Percentiles rank a stretch among this genome's conserved stretches.
These are phyloP conservation scores for Diaphora mendica DNA, from an alignment of 2,888 invertebrate genomes.

Conservation along the genomic window DNA sequence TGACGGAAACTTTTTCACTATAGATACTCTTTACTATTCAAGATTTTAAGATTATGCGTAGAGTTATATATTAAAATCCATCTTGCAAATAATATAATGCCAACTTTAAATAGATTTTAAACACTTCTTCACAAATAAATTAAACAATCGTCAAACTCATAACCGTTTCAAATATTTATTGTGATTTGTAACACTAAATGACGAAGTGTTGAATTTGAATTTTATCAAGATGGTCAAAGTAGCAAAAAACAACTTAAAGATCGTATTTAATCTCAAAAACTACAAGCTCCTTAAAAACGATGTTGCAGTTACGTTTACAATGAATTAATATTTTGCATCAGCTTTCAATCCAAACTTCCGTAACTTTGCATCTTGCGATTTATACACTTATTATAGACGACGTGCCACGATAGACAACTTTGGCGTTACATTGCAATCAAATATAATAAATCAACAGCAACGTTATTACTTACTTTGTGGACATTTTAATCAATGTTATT, in stretches of 20 bases:
- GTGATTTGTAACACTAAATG: background rate
- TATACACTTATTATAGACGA: slow-evolving; percentile 48
- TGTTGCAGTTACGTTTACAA: no score
- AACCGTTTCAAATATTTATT: background rate
- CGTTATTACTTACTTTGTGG: slow-evolving; percentile 75
- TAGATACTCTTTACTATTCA: no score
- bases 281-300: slow-evolving; percentile 2
- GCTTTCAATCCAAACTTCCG: slow-evolving; percentile 20
- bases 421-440: slow-evolving; percentile 61
- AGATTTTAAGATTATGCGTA: no score
- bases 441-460: slow-evolving; percentile 74
- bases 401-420: slow-evolving; percentile 51
- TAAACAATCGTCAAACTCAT: background rate
- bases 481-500: slow-evolving; percentile 76
- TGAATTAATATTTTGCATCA: slow-evolving; percentile 13
- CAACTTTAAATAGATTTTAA: background rate
- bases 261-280: background rate
- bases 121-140: background rate
- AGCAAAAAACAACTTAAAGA: background rate
- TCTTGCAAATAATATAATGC: background rate
- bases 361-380: slow-evolving; percentile 19
- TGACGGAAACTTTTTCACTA: background rate
- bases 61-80: no score
- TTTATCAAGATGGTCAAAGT: background rate
- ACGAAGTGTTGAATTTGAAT: background rate